These are phyloP conservation scores for Callyntrura guangdongensis DNA, from an alignment of 2,888 invertebrate species.

Conservation along the genomic window DNA sequence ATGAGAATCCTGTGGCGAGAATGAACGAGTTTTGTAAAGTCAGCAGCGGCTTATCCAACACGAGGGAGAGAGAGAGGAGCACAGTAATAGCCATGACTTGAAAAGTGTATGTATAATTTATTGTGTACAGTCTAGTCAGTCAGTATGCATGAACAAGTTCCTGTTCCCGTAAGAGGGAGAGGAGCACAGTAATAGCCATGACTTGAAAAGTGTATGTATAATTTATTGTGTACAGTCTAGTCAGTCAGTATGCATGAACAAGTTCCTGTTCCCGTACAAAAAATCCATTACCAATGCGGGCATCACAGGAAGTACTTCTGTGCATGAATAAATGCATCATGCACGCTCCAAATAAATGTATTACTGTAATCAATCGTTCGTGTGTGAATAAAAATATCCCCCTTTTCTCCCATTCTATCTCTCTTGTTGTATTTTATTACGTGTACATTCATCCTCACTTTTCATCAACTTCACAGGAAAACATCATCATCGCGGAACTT, in stretches of 20 bases:
- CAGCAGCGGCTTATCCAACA: constrained; percentile 12
- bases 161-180: too few relatives aligned
- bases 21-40: constrained; percentile 43
- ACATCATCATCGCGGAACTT: background rate
- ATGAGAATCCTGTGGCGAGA: background rate
- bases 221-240: constrained; percentile 16
- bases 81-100: background rate
- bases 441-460: background rate
- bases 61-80: background rate
- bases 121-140: constrained; percentile 25
- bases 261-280: background rate
- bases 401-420: background rate
- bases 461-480: too few relatives aligned
- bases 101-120: constrained; percentile 19
- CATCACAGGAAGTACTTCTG: constrained; percentile 13
- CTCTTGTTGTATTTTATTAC: background rate
- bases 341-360: constrained; percentile 46
- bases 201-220: background rate
- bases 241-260: constrained; percentile 22
- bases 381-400: constrained; percentile 17
- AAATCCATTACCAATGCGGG: background rate
- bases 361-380: constrained; percentile 55
- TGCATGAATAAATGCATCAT: constrained; percentile 48
- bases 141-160: constrained; percentile 10
- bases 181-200: background rate